Base-by-base conservation (phyloP, 1,140 invertebrate genomes). In the Pogonomyrmex californicus region DNA sequence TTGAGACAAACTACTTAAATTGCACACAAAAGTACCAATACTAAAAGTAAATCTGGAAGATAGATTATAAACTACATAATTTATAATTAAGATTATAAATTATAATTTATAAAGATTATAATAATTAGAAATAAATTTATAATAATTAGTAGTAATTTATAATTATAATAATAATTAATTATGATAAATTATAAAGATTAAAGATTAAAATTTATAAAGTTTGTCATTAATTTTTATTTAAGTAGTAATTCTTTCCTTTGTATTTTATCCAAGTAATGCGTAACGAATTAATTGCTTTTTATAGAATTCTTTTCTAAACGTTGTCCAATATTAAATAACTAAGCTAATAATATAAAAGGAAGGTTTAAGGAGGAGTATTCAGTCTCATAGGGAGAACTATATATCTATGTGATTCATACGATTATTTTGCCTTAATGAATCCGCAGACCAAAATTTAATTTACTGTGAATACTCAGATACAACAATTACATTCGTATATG, bases 231-330 rank as follows among this genome's bases (percentile, higher is more conserved):
- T 38, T 54, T 60, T 36, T 76, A 9, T 58, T 44, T 6, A 6
- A 33, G 30, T 10, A 58, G n/a, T 44, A 23, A 23, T 60, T 17
- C 10, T 76, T 60, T n/a, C 9, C 10, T 63, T 62, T 56, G 23
- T 4, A 7, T 44, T 58, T 82, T 60, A 36, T 70, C 44, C 7
- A 79, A 79, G 30, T 33, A 38, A 65, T 56, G 1, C 36, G 14
- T 33, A 41, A 38, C 47, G 7, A 78, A 47, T 14, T n/a, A 41
- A 17, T 47, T 44, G 12, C 14, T 49, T 36, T 77, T 44, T 33
- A 10, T 51, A n/a, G 44, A 79, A 79, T 2, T 38, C 33, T 38
- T 65, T 38, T 65, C 33, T 30, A 17, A 65, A 79, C n/a, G 9
- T 36, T 49, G 49, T 10, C 1, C 12, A 6, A 23, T 56, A n/a